phyloP scores from a whole-genome alignment of 2,113 vertebrate genomes.

The Syngnathoides biaculeatus region DNA sequence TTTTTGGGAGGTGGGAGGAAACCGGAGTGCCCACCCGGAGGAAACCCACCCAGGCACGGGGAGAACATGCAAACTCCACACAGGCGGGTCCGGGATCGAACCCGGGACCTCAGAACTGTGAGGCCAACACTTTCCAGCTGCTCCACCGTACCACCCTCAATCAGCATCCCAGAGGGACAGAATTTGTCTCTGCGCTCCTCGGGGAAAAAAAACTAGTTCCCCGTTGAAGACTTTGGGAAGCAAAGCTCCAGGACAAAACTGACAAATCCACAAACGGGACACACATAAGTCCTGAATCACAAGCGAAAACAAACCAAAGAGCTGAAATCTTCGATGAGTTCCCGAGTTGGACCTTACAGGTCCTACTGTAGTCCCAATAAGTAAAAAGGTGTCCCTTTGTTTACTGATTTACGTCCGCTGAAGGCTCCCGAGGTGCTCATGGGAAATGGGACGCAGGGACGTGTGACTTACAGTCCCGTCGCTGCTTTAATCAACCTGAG shows the following conservation, averaged over 20 bases:
- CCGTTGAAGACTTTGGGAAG: background rate
- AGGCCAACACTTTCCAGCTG: no score
- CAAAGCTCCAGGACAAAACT: background rate
- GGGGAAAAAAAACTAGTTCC: background rate
- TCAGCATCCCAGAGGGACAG: background rate
- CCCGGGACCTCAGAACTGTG: no score
- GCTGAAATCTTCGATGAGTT: background rate
- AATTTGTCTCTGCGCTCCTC: background rate
- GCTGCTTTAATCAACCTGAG: conserved; percentile 8
- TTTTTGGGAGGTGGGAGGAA: no score
- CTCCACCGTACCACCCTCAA: no score
- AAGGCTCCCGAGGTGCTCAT: conserved; percentile 13
- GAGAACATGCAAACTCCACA: no score
- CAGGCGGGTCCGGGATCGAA: no score
- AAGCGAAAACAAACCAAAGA: background rate
- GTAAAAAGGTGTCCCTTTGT: conserved; percentile 6
- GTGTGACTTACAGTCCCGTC: conserved; percentile 35
- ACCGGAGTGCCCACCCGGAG: no score
- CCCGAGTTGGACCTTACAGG: background rate
- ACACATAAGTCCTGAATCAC: background rate
- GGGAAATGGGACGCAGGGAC: conserved; percentile 34
- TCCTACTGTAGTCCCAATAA: conserved; percentile 1
- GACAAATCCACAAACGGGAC: no score
- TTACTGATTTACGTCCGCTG: conserved; percentile 13
- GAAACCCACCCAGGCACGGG: no score